Conservation (phyloP, 2,888 invertebrate genomes). For the Drosophila birchii region DNA sequence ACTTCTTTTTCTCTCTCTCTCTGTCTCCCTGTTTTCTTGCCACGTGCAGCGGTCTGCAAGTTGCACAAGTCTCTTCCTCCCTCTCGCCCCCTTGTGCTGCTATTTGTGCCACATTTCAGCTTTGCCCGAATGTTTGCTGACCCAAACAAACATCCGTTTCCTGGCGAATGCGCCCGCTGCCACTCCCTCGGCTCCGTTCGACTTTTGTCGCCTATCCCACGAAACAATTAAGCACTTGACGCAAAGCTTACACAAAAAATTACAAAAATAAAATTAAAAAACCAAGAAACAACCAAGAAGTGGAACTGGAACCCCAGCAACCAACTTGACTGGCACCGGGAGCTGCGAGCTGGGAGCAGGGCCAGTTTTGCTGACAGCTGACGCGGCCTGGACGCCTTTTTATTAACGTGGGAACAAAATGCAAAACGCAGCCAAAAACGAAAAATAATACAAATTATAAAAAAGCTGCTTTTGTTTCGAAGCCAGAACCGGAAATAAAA, state of each 20-base stretch:
- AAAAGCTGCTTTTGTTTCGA: constrained; percentile 55
- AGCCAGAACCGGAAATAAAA: constrained; percentile 66
- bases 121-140: constrained; percentile 47
- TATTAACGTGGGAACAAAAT: constrained; percentile 76
- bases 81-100: not conserved
- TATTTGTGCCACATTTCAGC: constrained; percentile 60
- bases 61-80: constrained; percentile 65
- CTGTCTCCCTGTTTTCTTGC: constrained; percentile 26
- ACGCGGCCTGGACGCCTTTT: constrained; percentile 38
- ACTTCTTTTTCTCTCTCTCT: not conserved
- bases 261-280: constrained; percentile 44
- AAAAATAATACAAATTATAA: constrained; percentile 30
- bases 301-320: constrained; percentile 54
- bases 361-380: constrained; percentile 18
- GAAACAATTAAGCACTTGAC: constrained; percentile 63
- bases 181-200: constrained; percentile 14
- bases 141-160: constrained; percentile 77
- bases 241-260: not conserved
- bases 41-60: constrained; percentile 67
- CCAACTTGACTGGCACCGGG: constrained; percentile 4
- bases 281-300: constrained; percentile 35
- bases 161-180: constrained; percentile 47
- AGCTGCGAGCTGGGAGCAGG: constrained; percentile 4
- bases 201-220: constrained; percentile 61
- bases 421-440: constrained; percentile 40